Base-by-base conservation (phyloP, 2,113 vertebrate genomes). In the Manacus vitellinus region DNA sequence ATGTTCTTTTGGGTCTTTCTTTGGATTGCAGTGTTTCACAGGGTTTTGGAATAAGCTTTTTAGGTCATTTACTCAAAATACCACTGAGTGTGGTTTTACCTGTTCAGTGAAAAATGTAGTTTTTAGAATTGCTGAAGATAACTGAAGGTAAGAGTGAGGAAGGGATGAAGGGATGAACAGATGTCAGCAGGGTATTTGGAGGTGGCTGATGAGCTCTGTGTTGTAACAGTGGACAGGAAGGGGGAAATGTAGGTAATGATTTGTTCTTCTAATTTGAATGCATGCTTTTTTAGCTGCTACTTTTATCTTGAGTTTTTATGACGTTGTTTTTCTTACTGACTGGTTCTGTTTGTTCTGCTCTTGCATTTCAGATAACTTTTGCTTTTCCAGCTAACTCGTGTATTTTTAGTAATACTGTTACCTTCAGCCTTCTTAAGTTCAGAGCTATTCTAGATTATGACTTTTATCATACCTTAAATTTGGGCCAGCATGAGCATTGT, bases 271-370 rank as follows among this genome's bases (percentile, higher is more conserved):
- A 28, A 56, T 82, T 75, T 74, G 37, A 87, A 89, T 92, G 70
- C 80, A 35, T 77, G 11, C 1, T 6, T 54, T 91, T 91, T 94
- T 77, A 55, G 62, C 71, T 92, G 21, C 54, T 18, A 14, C 70
- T 95, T 92, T 55, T 74, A 66, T 49, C 82, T 88, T 95, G 83
- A 25, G 0, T 92, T 92, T 94, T 92, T 93, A 67, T 72, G 30
- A 47, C 89, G 43, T 75, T 76, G 7, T 67, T 94, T 95, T 87
- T 44, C 49, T 89, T 65, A 56, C 65, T 52, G 61, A 73, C 74
- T 75, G 62, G 24, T 93, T 88, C 85, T 78, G 30, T 82, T 92
- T 35, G 22, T 88, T 92, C 91, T 92, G 65, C 65, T 78, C 33
- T 68, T 87, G 65, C 86, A 72, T 85, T 89, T 87, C 59, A 63